A percentile compares a stretch with the other conserved stretches of the same genome.
phyloP scores from a whole-genome alignment of 2,797 vertebrate genomes.

The Chelon auratus region DNA sequence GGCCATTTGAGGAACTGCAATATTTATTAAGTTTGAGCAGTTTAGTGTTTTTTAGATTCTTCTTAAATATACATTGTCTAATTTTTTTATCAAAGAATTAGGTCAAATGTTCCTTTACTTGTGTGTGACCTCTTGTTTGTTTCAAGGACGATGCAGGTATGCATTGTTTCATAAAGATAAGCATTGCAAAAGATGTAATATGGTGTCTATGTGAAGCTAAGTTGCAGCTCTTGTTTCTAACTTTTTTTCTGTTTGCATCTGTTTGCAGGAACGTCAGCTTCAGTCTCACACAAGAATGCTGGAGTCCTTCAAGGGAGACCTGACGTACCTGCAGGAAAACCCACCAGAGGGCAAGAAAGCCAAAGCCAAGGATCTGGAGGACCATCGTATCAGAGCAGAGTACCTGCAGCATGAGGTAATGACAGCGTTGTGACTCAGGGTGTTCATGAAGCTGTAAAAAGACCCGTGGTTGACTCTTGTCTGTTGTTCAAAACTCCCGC shows the following conservation, averaged over 20 bases:
- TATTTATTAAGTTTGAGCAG: no score
- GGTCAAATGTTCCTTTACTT: neutral
- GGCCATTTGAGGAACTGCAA: no score
- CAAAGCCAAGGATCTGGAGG: slow-evolving; percentile 87
- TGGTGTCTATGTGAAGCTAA: no score
- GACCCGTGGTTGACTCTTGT: slow-evolving; percentile 3
- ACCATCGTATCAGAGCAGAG: slow-evolving; percentile 86
- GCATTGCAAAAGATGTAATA: no score
- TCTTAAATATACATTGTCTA: no score
- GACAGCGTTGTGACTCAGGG: neutral
- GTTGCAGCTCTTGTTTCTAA: no score
- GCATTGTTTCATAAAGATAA: neutral
- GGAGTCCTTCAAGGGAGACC: slow-evolving; percentile 86
- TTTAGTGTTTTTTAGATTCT: neutral
- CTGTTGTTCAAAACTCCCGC: slow-evolving; percentile 32
- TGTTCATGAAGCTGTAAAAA: neutral
- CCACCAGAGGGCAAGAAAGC: slow-evolving; percentile 79
- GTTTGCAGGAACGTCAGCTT: slow-evolving; percentile 88
- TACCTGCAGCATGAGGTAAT: slow-evolving; percentile 89
- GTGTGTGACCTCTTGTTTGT: neutral
- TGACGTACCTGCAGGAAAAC: slow-evolving; percentile 83
- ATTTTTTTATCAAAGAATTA: neutral
- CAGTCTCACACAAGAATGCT: slow-evolving; percentile 86
- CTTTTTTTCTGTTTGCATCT: neutral
- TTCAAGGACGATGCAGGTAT: no score